Base-by-base conservation (phyloP, 2,797 vertebrate species). In the Vireo griseus region DNA sequence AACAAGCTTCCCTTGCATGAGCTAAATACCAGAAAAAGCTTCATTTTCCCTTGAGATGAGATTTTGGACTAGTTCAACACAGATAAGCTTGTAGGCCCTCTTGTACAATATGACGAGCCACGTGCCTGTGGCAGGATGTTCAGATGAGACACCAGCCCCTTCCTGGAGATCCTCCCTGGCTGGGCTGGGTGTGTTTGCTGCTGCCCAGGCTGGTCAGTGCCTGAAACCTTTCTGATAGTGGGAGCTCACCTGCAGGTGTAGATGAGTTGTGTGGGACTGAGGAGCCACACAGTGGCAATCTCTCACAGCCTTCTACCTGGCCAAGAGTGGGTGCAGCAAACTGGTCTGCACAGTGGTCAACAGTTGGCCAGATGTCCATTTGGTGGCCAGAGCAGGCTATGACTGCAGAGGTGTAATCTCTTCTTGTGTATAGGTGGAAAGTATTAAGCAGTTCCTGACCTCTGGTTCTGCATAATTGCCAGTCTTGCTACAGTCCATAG, bases 271-370 rank as follows among this genome's bases (percentile, higher is more conserved):
- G 45, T 94, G 90, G 86, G 74, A 13, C 40, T 40, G 63, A 95
- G 54, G 86, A 93, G 91, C 65, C 68, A 65, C 89, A 84, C 91
- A 39, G 89, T 90, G 96, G 84, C 16, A 76, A 21, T 31, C 9
- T 66, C 55, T 54, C 72, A 61, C 82, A 86, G 52, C 33, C 61
- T 63, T 20, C 35, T 20, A 9, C 61, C 61, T 26, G 35, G 31
- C 50, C 68, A 69, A 35, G 11, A n/a, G 37, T 2, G 2, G 37
- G 55, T 62, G 59, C 63, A 82, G 51, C 65, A 78, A 17, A 28
- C 42, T 74, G 83, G 15, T 55, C 33, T 90, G 76, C 61, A 33
- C 50, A 71, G 78, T 68, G 75, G 39, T 54, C 76, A 77, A 1
- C 18, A n/a, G 14, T 4, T 91, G 61, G 50, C 44, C 59, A 37